Conservation (phyloP, 2,113 vertebrate genomes). For the Serilophus lunatus region DNA sequence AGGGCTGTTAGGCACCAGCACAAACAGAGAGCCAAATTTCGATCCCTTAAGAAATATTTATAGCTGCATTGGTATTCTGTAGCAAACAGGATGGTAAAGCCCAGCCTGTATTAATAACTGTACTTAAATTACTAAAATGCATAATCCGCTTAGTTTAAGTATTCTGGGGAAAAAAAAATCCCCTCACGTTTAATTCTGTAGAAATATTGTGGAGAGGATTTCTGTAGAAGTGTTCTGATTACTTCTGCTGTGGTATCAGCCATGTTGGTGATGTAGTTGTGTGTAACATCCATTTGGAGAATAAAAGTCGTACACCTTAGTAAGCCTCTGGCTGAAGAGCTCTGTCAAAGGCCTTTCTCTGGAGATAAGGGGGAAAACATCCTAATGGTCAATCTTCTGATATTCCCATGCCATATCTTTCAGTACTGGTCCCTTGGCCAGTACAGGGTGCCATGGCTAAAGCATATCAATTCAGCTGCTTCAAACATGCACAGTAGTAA, state of each 20-base stretch:
- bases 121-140: neutral
- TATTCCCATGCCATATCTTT: neutral
- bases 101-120: neutral
- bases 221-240: neutral
- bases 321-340: neutral
- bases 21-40: neutral
- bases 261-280: neutral
- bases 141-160: neutral
- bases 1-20: neutral
- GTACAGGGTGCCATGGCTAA: neutral
- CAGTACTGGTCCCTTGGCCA: neutral
- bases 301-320: neutral
- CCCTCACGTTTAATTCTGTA: neutral
- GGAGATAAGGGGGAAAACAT: neutral
- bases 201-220: neutral
- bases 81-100: neutral
- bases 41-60: neutral
- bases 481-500: neutral
- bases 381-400: neutral
- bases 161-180: neutral
- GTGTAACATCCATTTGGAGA: neutral
- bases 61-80: neutral
- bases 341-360: neutral
- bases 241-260: neutral
- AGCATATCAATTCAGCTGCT: neutral